phyloP scores from a whole-genome alignment of 2,797 vertebrate species.

The Bucorvus abyssinicus region DNA sequence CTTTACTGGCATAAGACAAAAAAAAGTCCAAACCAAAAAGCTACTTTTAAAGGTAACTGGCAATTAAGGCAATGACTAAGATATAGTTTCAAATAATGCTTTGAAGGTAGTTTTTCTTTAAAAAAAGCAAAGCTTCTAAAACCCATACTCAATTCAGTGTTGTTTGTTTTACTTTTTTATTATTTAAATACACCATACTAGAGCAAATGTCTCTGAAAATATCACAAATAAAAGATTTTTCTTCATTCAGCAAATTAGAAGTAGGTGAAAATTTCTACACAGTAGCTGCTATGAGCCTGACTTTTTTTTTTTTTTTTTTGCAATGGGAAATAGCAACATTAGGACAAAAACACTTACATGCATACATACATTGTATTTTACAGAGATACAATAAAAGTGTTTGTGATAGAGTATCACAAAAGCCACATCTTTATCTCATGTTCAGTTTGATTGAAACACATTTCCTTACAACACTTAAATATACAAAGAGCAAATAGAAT shows the following conservation, averaged over 20 bases:
- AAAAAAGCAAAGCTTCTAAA: slow-evolving; percentile 55
- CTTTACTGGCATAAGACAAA: slow-evolving; percentile 23
- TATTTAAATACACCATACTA: slow-evolving; percentile 99
- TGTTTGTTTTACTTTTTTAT: slow-evolving; percentile 93
- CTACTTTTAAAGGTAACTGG: slow-evolving; percentile 2
- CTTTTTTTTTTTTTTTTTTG: slow-evolving; percentile 55
- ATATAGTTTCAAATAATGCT: background rate
- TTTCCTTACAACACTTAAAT: slow-evolving; percentile 99
- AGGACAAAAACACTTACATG: slow-evolving; percentile 98
- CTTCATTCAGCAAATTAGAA: slow-evolving; percentile 99
- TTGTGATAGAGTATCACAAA: slow-evolving; percentile 95
- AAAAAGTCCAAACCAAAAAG: background rate
- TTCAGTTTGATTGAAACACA: slow-evolving; percentile 88
- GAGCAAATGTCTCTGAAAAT: slow-evolving; percentile 99
- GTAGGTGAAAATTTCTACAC: slow-evolving; percentile 93
- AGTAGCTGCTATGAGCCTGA: slow-evolving; percentile 88
- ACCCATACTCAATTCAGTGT: slow-evolving; percentile 68
- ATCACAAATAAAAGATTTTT: slow-evolving; percentile 99
- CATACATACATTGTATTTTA: slow-evolving; percentile 99
- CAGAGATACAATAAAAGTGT: slow-evolving; percentile 98
- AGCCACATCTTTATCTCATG: slow-evolving; percentile 89
- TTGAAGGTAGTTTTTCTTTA: background rate
- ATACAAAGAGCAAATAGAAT: slow-evolving; percentile 97
- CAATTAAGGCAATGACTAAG: background rate
- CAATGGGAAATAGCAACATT: slow-evolving; percentile 90